Conservation (phyloP, 2,797 vertebrate species). For the Petrocephalus sullivani region DNA sequence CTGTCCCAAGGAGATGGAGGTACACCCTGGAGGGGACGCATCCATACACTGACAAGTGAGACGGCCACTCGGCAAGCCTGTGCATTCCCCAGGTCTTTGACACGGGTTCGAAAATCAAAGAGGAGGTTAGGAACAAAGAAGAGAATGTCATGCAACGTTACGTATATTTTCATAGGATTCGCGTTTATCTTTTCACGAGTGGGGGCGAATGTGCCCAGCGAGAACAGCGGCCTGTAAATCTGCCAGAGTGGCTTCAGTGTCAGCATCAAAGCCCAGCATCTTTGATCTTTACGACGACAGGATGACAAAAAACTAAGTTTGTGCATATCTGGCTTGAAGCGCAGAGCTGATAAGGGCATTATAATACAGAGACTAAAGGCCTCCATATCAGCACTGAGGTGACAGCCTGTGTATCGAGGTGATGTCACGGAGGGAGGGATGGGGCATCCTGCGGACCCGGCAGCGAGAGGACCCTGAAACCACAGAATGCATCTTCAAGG, state of each 20-base stretch:
- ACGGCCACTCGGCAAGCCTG: not conserved
- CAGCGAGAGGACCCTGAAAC: not conserved
- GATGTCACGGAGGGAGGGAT: not conserved
- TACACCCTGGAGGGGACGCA: not conserved
- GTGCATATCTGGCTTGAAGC: not conserved
- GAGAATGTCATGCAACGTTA: not conserved
- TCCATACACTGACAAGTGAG: not conserved
- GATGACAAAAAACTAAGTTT: not conserved
- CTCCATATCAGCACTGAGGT: slow-evolving; percentile 16
- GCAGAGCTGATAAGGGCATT: not conserved
- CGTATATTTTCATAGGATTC: not conserved
- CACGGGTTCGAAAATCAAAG: not conserved
- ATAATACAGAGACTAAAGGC: not conserved
- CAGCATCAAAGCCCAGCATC: not conserved
- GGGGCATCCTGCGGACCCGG: too few species aligned
- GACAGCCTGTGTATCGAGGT: not conserved
- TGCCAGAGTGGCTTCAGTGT: not conserved
- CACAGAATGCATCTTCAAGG: not conserved
- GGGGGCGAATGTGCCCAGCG: not conserved
- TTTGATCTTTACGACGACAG: not conserved
- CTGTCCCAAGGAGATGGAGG: not conserved
- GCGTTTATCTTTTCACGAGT: not conserved
- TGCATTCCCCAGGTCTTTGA: not conserved
- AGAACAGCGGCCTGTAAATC: not conserved
- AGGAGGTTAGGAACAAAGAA: not conserved